phyloP scores from a whole-genome alignment of 2,888 invertebrate genomes.

The Galeopsomyia nigrocyanea region DNA sequence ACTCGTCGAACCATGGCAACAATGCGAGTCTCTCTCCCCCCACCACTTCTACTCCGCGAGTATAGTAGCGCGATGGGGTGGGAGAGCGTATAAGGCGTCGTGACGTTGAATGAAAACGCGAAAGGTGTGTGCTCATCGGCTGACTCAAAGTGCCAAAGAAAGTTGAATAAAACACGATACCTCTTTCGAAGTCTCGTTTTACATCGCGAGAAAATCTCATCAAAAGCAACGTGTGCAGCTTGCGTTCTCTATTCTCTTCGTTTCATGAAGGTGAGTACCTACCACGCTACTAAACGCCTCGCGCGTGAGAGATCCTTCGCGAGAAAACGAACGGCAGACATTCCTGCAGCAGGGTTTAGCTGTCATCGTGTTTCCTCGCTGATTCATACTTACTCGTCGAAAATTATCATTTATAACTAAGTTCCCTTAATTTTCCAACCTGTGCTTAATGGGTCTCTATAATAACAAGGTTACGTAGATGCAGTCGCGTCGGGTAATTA shows the following conservation, averaged over 20 bases:
- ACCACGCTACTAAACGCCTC: not conserved
- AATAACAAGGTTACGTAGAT: too few relatives aligned
- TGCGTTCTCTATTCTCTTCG: not conserved
- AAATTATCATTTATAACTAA: not conserved
- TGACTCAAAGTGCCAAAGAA: conserved; percentile 33
- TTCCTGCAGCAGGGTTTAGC: conserved; percentile 32
- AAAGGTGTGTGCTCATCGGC: not conserved
- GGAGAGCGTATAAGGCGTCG: too few relatives aligned
- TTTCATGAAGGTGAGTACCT: conserved; percentile 42
- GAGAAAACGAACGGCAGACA: conserved; percentile 31
- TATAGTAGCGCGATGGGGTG: too few relatives aligned
- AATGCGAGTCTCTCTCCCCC: too few relatives aligned
- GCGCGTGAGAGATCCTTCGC: conserved; percentile 27
- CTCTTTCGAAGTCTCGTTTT: not conserved
- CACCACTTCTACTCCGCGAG: too few relatives aligned
- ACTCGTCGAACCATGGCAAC: too few relatives aligned
- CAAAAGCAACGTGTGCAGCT: not conserved
- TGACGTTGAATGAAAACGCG: too few relatives aligned
- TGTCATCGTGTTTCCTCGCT: conserved; percentile 26
- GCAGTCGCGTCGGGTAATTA: too few relatives aligned
- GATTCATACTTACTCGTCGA: not conserved
- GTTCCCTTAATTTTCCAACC: not conserved
- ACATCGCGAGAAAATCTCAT: not conserved
- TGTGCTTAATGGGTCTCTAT: not conserved
- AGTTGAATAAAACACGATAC: not conserved